Evolutionary conservation across 2,888 invertebrate species (phyloP), one percentile per base, ranked within the genome.

Genomic region (Altica lythri): DNA sequence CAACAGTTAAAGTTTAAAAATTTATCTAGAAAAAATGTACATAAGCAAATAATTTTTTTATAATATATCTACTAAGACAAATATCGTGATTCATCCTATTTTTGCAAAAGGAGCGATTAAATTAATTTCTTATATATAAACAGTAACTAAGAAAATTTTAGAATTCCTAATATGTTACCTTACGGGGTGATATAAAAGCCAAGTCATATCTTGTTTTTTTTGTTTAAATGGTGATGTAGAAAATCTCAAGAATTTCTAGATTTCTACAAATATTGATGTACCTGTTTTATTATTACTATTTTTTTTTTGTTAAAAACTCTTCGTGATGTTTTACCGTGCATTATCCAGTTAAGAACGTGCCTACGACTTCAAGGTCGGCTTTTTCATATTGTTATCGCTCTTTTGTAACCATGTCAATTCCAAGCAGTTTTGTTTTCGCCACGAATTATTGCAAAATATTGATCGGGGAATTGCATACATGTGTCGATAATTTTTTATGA

Each of bases 401-500:
- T 12, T 49, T 38, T 42, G 46, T 43, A 46, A 55, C 50, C 29
- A 45, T 25, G 42, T 22, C 44, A 19, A 44, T 51, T 42, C 27
- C 32, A 16, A 49, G 14, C 17, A 42, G 46, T 47, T 51, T 55
- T 43, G 46, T 51, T 50, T 46, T 46, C 16, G 42, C 49, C 50
- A 55, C 55, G 55, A 45, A 51, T 50, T 55, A 27, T 55, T 49
- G 46, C 55, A 45, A 55, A 50, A 46, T 35, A 34, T 40, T 30
- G 51, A 55, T 55, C 19, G 34, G n/a, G 2, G 46, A 46, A 55
- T 46, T 55, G 40, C 55, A 46, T 50, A 34, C 18, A 17, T 40
- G 30, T 12, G 50, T 51, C 27, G 42, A 53, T 47, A 50, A 47
- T 32, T 47, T 47, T 55, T 50, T 50, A 51, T 51, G 9, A 46